Evolutionary conservation across 1,140 invertebrate species (phyloP), one percentile per base, ranked within the genome.

Genomic region (Coenobita brevimanus): DNA sequence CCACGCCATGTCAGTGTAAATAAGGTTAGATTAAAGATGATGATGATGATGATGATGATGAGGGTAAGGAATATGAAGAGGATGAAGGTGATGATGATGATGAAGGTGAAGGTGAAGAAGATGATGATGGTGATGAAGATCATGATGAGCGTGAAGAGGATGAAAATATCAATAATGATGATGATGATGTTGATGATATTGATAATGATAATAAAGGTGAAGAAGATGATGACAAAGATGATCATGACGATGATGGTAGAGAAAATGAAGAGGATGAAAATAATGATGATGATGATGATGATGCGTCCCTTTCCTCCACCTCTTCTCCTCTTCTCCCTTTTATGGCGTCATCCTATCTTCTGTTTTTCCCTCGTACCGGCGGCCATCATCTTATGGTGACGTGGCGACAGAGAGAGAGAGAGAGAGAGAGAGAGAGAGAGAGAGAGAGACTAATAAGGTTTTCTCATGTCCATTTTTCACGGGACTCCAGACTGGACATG

Each of bases 371-470:
- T n/a, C n/a, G n/a, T n/a, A n/a, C n/a, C n/a, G n/a, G n/a, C n/a
- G n/a, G n/a, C n/a, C n/a, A n/a, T n/a, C n/a, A n/a, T n/a, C 67
- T 67, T 36, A 67, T 73, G 82, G 82, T 83, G 82, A 73, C 67
- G 21, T 21, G 50, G 21, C 15, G 67, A 21, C 43, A n/a, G 43
- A 33, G 64, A 15, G 41, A 36, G 27, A 33, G 64, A 13, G 64
- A 4, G 3, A 71, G n/a, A 27, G 41, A 24, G 1, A 33, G 64
- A 30, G 46, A 71, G 80, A 21, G 33, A 43, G n/a, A 27, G 60
- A 41, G 41, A 41, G 54, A 43, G 80, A 41, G 33, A 60, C 30
- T n/a, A 50, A 50, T 50, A 50, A 50, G 46, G 46, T 50, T 50
- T 50, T 17, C 17, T 6, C 46, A 50, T 50, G 46, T 6, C 46